These are phyloP conservation scores for Atlantisia rogersi DNA, from an alignment of 2,113 vertebrate genomes.

Conservation along the genomic window DNA sequence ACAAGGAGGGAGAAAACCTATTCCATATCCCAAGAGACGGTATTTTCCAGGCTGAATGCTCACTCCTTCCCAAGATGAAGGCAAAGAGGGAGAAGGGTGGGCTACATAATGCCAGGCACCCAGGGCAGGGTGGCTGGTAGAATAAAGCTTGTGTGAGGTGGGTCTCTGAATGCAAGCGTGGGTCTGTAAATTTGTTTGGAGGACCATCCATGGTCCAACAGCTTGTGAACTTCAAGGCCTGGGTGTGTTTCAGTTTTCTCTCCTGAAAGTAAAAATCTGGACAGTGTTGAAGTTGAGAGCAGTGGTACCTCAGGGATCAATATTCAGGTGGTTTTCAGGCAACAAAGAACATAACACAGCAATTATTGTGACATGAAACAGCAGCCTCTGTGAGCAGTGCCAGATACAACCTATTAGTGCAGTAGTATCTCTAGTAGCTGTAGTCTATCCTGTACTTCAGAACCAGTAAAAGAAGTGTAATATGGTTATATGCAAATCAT, in stretches of 20 bases:
- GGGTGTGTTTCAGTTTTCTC: not conserved
- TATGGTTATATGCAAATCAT: not conserved
- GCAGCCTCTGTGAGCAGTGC: not conserved
- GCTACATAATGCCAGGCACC: not conserved
- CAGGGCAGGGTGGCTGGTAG: not conserved
- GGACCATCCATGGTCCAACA: not conserved
- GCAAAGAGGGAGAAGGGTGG: not conserved
- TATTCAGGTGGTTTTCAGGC: not conserved
- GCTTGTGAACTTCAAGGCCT: not conserved
- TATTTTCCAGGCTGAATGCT: not conserved
- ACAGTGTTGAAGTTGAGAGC: not conserved
- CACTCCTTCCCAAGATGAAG: not conserved
- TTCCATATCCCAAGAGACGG: not conserved
- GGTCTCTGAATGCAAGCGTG: rapidly evolving
- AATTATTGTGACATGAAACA: not conserved
- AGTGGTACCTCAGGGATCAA: not conserved
- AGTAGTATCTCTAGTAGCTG: not conserved
- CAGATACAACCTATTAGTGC: not conserved
- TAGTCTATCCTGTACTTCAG: not conserved
- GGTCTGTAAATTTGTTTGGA: not conserved
- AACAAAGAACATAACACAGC: not conserved
- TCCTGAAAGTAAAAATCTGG: not conserved
- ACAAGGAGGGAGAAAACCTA: not conserved
- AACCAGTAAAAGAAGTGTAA: not conserved
- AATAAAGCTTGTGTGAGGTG: not conserved